Conservation (phyloP, 2,113 vertebrate genomes). For the human (Homo sapiens) region GRCh38 chr9:100490501-100491000, state of each 20-base stretch:
- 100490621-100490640: neutral
- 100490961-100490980: neutral
- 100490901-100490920: neutral
- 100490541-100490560: neutral
- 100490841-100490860: too few relatives aligned
- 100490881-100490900: too few relatives aligned
- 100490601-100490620: neutral
- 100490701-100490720: neutral
- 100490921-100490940: neutral
- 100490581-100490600: neutral
- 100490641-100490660: neutral
- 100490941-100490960: neutral
- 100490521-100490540: neutral
- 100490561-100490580: neutral
- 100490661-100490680: neutral
- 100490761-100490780: neutral
- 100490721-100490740: neutral
- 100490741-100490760: neutral
- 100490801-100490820: neutral
- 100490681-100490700: constrained; percentile 1
- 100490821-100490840: neutral
- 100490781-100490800: neutral
- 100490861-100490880: too few relatives aligned
- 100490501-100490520: neutral
- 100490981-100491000: neutral